phyloP scores from a whole-genome alignment of 2,888 invertebrate genomes.

The Euzetes globulus region DNA sequence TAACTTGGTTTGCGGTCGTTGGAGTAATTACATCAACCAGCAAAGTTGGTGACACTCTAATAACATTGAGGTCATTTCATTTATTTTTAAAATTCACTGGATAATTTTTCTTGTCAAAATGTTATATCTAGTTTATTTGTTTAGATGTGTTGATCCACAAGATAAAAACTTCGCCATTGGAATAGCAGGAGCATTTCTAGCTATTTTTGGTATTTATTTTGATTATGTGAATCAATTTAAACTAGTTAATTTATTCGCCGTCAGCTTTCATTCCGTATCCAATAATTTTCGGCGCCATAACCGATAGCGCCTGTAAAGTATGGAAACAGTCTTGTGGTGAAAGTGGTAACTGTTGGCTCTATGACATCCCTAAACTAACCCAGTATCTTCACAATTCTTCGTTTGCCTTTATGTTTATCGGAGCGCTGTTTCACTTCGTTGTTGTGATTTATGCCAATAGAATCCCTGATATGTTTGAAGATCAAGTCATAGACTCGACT shows the following conservation, averaged over 20 bases:
- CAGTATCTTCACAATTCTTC: constrained; percentile 39
- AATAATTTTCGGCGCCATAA: constrained; percentile 61
- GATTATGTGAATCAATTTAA: background rate
- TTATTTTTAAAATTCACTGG: background rate
- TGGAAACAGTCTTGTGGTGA: constrained; percentile 59
- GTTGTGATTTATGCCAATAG: constrained; percentile 34
- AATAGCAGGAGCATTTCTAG: background rate
- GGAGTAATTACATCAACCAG: constrained; percentile 59
- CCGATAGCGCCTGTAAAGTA: constrained; percentile 61
- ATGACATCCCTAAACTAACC: constrained; percentile 52
- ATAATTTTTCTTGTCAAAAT: background rate
- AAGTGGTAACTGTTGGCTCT: constrained; percentile 60
- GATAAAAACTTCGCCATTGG: constrained; percentile 1
- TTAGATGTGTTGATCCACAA: background rate
- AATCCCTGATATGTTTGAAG: constrained; percentile 34
- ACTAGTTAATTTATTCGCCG: background rate
- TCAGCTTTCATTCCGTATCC: constrained; percentile 58
- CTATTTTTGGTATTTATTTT: background rate
- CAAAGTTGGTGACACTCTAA: constrained; percentile 58
- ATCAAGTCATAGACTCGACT: background rate
- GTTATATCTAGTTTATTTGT: too few relatives aligned
- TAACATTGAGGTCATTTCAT: constrained; percentile 53
- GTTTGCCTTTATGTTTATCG: constrained; percentile 38
- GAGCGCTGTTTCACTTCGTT: constrained; percentile 36
- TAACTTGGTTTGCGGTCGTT: constrained; percentile 48